Percentiles rank a stretch among this genome's conserved stretches.
Conservation (phyloP, 2,797 vertebrate species). For the Acestrorhynchus altus region DNA sequence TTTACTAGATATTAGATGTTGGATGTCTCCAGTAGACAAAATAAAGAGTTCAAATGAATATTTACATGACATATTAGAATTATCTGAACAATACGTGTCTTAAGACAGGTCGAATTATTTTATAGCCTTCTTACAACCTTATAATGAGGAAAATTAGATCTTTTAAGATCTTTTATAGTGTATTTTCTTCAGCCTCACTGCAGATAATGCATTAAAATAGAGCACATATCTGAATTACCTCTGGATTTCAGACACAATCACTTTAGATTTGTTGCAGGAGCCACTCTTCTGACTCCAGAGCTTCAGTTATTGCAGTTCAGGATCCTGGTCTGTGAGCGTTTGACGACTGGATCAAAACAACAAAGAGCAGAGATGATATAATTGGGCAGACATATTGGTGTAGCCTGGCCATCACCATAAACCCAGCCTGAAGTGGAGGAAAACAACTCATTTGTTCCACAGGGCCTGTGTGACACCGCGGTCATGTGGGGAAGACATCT, state of each 20-base stretch:
- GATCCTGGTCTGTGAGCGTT: neutral
- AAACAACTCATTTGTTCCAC: constrained; percentile 24
- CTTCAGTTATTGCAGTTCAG: neutral
- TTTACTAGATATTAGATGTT: too few species aligned
- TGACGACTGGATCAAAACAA: neutral
- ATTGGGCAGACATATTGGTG: neutral
- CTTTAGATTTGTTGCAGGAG: neutral
- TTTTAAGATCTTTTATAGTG: too few species aligned
- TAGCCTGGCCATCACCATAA: neutral
- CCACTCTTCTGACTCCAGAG: neutral
- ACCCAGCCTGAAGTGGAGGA: neutral
- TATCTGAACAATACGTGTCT: too few species aligned
- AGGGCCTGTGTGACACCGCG: neutral
- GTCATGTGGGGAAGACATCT: constrained; percentile 9
- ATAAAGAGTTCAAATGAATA: too few species aligned
- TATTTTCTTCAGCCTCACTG: too few species aligned
- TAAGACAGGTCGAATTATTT: too few species aligned
- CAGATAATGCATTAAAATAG: neutral
- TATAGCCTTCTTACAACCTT: too few species aligned
- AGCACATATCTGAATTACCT: neutral
- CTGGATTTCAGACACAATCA: neutral
- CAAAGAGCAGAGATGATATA: constrained; percentile 3
- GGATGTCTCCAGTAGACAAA: too few species aligned
- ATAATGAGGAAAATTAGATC: too few species aligned
- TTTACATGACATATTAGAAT: too few species aligned